Evolutionary conservation across 2,113 vertebrate species (phyloP).

Genomic region (Gymnogyps californianus): DNA sequence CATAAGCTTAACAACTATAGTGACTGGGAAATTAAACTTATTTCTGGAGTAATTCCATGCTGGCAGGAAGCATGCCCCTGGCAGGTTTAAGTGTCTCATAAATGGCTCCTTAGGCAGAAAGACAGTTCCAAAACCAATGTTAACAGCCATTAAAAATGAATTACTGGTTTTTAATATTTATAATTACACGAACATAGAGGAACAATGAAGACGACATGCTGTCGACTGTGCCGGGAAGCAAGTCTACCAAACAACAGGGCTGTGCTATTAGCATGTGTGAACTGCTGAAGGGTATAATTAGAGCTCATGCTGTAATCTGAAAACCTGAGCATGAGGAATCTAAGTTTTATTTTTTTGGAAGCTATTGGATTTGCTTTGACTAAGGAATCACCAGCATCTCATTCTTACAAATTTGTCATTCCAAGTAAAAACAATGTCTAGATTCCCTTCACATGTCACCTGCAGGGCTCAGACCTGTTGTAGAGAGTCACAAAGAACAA

Average conservation of each 20-base stretch:
- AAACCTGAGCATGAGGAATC: neutral
- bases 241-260: neutral
- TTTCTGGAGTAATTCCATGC: conserved; percentile 50
- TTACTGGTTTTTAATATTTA: conserved; percentile 59
- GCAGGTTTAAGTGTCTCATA: conserved; percentile 50
- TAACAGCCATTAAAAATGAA: conserved; percentile 64
- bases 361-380: neutral
- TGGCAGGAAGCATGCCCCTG: conserved; percentile 47
- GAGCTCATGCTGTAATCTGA: neutral
- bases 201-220: neutral
- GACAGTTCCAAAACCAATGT: conserved; percentile 59
- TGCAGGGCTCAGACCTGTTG: neutral
- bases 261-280: neutral
- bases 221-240: conserved; percentile 4
- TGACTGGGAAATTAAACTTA: conserved; percentile 6
- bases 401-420: neutral
- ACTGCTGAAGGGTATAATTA: neutral
- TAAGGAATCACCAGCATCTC: neutral
- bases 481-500: neutral
- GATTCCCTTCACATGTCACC: neutral
- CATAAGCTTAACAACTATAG: conserved; percentile 39
- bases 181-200: conserved; percentile 34
- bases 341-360: neutral
- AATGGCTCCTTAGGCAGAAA: conserved; percentile 50
- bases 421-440: neutral